These are phyloP conservation scores for Molorchus minor DNA, from an alignment of 2,888 invertebrate genomes.

Conservation along the genomic window DNA sequence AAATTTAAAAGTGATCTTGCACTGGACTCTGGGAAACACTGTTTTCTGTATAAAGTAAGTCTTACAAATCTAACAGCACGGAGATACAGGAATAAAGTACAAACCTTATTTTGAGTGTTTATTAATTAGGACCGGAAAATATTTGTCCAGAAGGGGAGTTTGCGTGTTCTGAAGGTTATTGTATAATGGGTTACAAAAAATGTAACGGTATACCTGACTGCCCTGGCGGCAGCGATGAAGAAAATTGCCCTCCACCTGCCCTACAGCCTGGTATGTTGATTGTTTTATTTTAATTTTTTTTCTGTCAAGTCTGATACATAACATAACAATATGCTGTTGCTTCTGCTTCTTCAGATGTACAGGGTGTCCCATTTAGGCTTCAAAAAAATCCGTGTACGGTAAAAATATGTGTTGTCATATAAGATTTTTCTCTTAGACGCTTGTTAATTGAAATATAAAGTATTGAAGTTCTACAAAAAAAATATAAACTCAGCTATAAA, in stretches of 20 bases:
- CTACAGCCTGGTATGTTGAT: constrained; percentile 41
- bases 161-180: constrained; percentile 70
- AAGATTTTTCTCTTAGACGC: too few relatives aligned
- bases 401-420: too few relatives aligned
- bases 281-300: constrained; percentile 8
- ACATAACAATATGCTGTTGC: too few relatives aligned
- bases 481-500: too few relatives aligned
- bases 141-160: constrained; percentile 62
- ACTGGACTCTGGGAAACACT: constrained; percentile 3
- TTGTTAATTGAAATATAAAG: too few relatives aligned
- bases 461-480: too few relatives aligned
- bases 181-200: constrained; percentile 66
- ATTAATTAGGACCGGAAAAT: constrained; percentile 11
- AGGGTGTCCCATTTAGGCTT: too few relatives aligned
- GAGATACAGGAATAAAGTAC: neutral
- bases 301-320: too few relatives aligned
- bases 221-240: constrained; percentile 59
- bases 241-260: constrained; percentile 52
- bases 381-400: too few relatives aligned
- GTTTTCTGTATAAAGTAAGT: constrained; percentile 8
- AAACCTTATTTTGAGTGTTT: constrained; percentile 2
- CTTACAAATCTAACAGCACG: constrained; percentile 23
- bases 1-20: constrained; percentile 5
- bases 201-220: constrained; percentile 66
- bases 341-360: too few relatives aligned